Conservation (phyloP, 2,113 vertebrate species). For the Aegithalos caudatus region DNA sequence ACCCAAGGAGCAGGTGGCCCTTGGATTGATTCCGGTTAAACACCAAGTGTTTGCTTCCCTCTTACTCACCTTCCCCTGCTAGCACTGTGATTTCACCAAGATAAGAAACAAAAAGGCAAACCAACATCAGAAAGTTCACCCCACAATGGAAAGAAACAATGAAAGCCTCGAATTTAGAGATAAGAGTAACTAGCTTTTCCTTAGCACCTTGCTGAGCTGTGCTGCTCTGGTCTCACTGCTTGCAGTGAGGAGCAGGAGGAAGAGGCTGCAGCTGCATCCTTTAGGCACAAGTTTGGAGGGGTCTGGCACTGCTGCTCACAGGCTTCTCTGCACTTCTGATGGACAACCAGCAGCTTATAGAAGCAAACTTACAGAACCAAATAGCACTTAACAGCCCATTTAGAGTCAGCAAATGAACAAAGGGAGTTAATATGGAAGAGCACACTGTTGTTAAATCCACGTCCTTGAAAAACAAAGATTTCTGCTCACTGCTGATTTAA, state of each 20-base stretch:
- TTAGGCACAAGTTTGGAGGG: neutral
- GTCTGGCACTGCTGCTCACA: neutral
- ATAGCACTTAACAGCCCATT: neutral
- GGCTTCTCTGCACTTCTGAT: neutral
- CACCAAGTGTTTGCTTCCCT: neutral
- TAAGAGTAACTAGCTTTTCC: neutral
- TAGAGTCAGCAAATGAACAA: neutral
- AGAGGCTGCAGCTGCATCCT: neutral
- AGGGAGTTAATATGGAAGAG: neutral
- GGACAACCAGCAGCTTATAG: neutral
- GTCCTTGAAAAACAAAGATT: neutral
- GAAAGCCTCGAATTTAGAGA: neutral
- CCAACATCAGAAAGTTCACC: neutral
- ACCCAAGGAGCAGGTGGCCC: neutral
- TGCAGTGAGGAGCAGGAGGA: neutral
- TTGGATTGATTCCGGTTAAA: neutral
- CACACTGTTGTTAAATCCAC: neutral
- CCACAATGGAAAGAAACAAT: neutral
- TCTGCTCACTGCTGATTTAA: neutral
- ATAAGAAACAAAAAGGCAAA: neutral
- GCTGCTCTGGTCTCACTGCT: neutral
- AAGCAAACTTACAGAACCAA: too few species aligned
- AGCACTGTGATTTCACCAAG: neutral
- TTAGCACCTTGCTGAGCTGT: neutral
- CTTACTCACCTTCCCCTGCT: neutral